These are phyloP conservation scores for Lithobates sylvaticus DNA, from an alignment of 2,797 vertebrate species.

Conservation along the genomic window DNA sequence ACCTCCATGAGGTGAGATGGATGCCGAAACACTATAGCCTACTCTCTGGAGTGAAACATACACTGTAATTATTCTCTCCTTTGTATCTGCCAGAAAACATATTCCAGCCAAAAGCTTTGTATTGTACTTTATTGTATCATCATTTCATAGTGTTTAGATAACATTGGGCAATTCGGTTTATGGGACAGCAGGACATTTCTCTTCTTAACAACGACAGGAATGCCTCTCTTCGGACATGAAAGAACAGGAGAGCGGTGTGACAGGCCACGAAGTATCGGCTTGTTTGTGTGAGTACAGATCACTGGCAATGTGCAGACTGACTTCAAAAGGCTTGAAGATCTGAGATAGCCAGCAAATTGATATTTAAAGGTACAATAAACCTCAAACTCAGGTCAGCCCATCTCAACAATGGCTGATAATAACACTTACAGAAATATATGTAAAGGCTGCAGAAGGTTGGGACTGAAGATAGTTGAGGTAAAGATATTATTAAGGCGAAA, in stretches of 20 bases:
- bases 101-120: conserved; percentile 55
- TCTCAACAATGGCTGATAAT: neutral
- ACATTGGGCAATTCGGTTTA: conserved; percentile 57
- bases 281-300: neutral
- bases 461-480: no score
- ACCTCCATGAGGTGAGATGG: conserved; percentile 39
- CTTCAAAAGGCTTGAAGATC: neutral
- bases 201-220: conserved; percentile 56
- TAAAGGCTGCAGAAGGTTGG: neutral
- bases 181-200: conserved; percentile 53
- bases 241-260: conserved; percentile 14
- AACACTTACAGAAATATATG: neutral
- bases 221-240: conserved; percentile 25
- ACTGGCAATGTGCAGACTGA: neutral
- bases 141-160: conserved; percentile 56
- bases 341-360: neutral
- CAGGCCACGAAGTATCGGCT: neutral
- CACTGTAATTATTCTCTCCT: conserved; percentile 37
- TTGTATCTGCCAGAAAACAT: conserved; percentile 45
- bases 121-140: conserved; percentile 58
- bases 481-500: no score
- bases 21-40: conserved; percentile 27
- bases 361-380: neutral
- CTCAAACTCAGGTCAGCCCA: no score
- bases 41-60: conserved; percentile 51